phyloP scores from a whole-genome alignment of 2,113 vertebrate genomes.

The Tragelaphus imberbis region DNA sequence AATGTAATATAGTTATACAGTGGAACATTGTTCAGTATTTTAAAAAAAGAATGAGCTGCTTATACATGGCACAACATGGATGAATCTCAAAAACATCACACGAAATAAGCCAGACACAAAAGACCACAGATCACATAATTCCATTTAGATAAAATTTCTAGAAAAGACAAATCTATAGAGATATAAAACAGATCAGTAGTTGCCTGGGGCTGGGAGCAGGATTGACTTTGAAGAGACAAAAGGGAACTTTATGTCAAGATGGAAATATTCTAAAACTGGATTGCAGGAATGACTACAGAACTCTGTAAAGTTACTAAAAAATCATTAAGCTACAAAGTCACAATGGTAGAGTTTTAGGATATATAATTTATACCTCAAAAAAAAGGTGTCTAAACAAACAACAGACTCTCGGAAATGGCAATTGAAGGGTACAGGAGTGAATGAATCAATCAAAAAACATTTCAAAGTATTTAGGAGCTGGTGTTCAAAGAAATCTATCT shows the following conservation, averaged over 20 bases:
- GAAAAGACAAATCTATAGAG: neutral
- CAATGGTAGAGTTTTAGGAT: neutral
- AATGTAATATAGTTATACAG: neutral
- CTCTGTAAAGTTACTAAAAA: neutral
- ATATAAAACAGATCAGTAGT: neutral
- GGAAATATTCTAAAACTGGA: neutral
- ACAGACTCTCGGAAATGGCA: neutral
- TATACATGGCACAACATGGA: neutral
- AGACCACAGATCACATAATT: neutral
- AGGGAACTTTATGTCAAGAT: neutral
- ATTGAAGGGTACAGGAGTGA: neutral
- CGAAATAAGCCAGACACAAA: conserved; percentile 1
- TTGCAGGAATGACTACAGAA: neutral
- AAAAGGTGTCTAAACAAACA: neutral
- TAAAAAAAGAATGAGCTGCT: neutral
- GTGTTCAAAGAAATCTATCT: neutral
- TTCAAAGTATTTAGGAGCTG: neutral
- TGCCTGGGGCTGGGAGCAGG: neutral
- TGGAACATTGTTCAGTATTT: neutral
- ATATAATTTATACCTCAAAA: neutral
- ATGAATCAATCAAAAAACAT: neutral
- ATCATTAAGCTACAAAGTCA: neutral
- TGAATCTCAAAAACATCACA: neutral
- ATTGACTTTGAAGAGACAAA: neutral
- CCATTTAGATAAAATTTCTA: conserved; percentile 9